A percentile compares a stretch with the other conserved stretches of the same genome.
phyloP scores from a whole-genome alignment of 2,888 invertebrate species.

The Eupithecia subumbrata region DNA sequence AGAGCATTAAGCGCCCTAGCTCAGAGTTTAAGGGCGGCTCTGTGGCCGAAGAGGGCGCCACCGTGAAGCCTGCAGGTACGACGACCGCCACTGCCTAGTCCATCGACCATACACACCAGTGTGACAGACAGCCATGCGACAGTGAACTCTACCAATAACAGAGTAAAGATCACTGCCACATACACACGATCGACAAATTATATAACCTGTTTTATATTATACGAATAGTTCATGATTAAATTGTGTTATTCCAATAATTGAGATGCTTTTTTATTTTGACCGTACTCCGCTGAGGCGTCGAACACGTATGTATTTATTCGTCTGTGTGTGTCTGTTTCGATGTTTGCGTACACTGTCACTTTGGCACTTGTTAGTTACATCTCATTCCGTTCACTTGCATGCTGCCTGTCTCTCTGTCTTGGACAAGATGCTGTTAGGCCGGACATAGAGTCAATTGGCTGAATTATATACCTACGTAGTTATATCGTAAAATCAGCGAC shows the following conservation, averaged over 20 bases:
- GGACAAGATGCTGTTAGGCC: conserved; percentile 52
- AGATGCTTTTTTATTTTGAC: conserved; percentile 84
- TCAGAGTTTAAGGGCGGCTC: conserved; percentile 91
- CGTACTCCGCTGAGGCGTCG: conserved; percentile 82
- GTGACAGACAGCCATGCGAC: conserved; percentile 76
- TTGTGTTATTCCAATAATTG: conserved; percentile 83
- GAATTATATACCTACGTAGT: background rate
- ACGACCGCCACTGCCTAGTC: conserved; percentile 77
- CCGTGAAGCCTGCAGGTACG: conserved; percentile 79
- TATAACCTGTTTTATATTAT: conserved; percentile 83
- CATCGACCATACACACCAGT: conserved; percentile 77
- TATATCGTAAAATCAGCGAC: background rate
- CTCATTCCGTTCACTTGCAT: conserved; percentile 78
- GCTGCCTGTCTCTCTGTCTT: conserved; percentile 67
- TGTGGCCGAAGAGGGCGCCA: conserved; percentile 76
- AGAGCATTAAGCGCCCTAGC: conserved; percentile 92
- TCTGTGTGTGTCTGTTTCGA: conserved; percentile 82
- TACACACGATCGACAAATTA: conserved; percentile 79
- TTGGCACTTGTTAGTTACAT: conserved; percentile 71
- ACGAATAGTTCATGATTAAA: conserved; percentile 83
- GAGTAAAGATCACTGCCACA: conserved; percentile 70
- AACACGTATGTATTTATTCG: conserved; percentile 83
- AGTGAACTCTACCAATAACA: conserved; percentile 69
- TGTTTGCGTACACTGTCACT: conserved; percentile 82
- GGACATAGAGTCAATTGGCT: conserved; percentile 1